phyloP scores from a whole-genome alignment of 2,797 vertebrate species.

The Dendrocincla fuliginosa region DNA sequence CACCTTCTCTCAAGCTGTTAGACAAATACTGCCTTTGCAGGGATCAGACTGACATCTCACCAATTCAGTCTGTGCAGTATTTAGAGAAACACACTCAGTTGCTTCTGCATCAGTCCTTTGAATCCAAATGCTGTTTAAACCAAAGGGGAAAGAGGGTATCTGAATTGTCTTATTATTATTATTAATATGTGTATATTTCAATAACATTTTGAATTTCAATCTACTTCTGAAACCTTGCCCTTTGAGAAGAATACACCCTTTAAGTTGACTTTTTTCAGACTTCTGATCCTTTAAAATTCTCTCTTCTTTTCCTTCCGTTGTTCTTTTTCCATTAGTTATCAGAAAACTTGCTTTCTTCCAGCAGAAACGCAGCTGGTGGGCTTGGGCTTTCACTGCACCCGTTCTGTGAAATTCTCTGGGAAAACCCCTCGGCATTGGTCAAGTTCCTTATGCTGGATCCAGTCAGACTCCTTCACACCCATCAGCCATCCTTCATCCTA shows the following conservation, averaged over 20 bases:
- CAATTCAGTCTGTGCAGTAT: conserved; percentile 30
- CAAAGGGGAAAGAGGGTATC: conserved; percentile 32
- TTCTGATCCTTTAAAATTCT: conserved; percentile 60
- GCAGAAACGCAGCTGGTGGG: conserved; percentile 14
- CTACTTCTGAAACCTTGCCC: conserved; percentile 53
- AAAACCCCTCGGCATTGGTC: conserved; percentile 89
- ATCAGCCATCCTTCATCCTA: conserved; percentile 99
- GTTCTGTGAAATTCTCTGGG: conserved; percentile 97
- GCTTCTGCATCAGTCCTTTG: conserved; percentile 43
- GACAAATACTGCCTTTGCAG: conserved; percentile 17
- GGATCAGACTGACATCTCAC: background rate
- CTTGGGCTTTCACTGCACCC: conserved; percentile 80
- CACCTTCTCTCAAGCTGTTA: background rate
- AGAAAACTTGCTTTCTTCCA: conserved; percentile 60
- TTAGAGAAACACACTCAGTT: conserved; percentile 20
- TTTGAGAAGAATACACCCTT: conserved; percentile 68
- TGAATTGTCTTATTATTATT: conserved; percentile 49
- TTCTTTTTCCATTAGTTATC: conserved; percentile 42
- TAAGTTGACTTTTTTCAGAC: conserved; percentile 35
- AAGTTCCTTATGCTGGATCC: conserved; percentile 88
- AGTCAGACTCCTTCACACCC: conserved; percentile 90
- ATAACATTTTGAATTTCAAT: conserved; percentile 50
- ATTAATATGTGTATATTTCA: conserved; percentile 45
- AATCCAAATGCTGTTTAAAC: conserved; percentile 62
- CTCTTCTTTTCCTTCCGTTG: conserved; percentile 1